Evolutionary conservation across 1,140 invertebrate genomes (phyloP), one percentile per base, ranked within the genome.

Genomic region (Agrypnia vestita): DNA sequence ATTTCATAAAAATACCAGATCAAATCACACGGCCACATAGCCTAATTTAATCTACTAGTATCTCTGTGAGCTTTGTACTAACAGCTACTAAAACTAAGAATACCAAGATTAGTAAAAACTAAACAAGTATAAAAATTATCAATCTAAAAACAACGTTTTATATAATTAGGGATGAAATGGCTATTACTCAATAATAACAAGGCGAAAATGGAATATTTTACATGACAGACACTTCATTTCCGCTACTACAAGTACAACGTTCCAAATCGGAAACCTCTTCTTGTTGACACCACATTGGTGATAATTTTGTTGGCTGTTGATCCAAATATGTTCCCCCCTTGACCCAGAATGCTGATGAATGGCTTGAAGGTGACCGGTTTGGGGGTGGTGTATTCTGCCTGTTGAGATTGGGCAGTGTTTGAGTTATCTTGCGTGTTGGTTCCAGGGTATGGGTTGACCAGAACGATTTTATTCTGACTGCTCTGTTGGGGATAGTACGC

Each of bases 251-350:
- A 75, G 53, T 83, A 83, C 0, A 83, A 51, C 1, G 82, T 83
- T 72, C 82, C 82, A 53, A 83, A 83, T 21, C 82, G 46, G 67
- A 83, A 83, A 21, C 82, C 82, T 62, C 82, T 79, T 53, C 74
- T 79, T 7, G 79, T 80, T 10, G 78, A 72, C 7, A 83, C 78
- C 15, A 79, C 82, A 46, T 76, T 83, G 62, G 79, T 80, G 15
- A 83, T 62, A 13, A 83, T 72, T 47, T 83, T 83, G 11, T 83
- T 71, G 0, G 82, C 82, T 17, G 79, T 79, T 9, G 76, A 53
- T 13, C 82, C 79, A 25, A 83, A 62, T 21, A 49, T 43, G 13
- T 64, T 71, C 1, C 64, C 61, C 7, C 61, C 17, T 25, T 81
- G 47, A 4, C 79, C 77, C 56, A 83, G 81, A 44, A 83, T 53